Evolutionary conservation across 2,113 vertebrate species (phyloP).

Genomic region (Plecturocebus donacophilus): DNA sequence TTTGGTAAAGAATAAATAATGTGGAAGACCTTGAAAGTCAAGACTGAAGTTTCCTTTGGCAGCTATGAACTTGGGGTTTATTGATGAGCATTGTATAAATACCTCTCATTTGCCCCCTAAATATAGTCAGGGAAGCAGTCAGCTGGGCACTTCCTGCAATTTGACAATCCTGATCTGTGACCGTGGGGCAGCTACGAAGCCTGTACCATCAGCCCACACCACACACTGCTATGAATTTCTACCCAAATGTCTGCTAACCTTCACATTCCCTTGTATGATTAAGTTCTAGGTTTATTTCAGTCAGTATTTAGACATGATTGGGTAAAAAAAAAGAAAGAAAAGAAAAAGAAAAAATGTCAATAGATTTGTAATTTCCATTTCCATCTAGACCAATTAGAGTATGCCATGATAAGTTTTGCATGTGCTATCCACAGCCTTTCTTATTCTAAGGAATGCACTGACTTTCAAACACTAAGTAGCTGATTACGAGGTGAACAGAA

Average conservation of each 20-base stretch:
- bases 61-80: slow-evolving; percentile 71
- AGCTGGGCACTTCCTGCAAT: slow-evolving; percentile 80
- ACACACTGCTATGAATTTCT: not conserved
- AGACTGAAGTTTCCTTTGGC: slow-evolving; percentile 77
- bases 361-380: not conserved
- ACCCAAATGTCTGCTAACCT: slow-evolving; percentile 37
- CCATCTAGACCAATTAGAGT: not conserved
- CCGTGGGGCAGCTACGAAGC: slow-evolving; percentile 73
- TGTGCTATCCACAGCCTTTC: not conserved
- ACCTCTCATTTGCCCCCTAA: slow-evolving; percentile 78
- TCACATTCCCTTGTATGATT: not conserved
- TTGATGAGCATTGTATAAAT: slow-evolving; percentile 82
- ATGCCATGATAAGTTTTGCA: not conserved
- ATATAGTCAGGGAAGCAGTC: slow-evolving; percentile 77
- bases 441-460: not conserved
- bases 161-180: slow-evolving; percentile 77
- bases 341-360: not conserved
- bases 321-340: not conserved
- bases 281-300: not conserved
- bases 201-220: slow-evolving; percentile 28
- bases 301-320: not conserved
- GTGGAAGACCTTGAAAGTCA: slow-evolving; percentile 81
- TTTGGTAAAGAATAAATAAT: slow-evolving; percentile 74
- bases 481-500: not conserved
- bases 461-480: not conserved